phyloP scores from a whole-genome alignment of 2,797 vertebrate species.

The Phyllotis vaccarum region DNA sequence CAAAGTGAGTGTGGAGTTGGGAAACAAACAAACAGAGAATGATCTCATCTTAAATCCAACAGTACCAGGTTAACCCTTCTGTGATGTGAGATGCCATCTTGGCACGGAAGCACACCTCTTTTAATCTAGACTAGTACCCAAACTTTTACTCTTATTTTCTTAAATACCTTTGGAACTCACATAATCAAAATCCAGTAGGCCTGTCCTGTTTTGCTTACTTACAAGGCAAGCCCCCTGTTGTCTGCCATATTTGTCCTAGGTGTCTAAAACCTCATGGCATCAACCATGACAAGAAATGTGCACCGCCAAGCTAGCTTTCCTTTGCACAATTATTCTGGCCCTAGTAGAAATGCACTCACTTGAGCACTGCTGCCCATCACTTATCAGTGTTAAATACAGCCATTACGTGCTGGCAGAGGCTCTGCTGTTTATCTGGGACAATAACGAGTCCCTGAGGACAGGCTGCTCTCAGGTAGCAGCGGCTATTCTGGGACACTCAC shows the following conservation, averaged over 20 bases:
- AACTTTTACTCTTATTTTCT: slow-evolving; percentile 31
- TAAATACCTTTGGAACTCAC: slow-evolving; percentile 16
- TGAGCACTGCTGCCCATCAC: slow-evolving; percentile 42
- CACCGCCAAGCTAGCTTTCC: neutral
- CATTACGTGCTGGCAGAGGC: slow-evolving; percentile 73
- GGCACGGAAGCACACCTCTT: neutral
- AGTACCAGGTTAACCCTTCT: neutral
- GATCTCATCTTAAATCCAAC: neutral
- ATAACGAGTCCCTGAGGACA: slow-evolving; percentile 80
- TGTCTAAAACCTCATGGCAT: slow-evolving; percentile 20
- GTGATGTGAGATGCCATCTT: neutral
- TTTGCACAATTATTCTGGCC: slow-evolving; percentile 34
- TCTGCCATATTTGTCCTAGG: slow-evolving; percentile 13
- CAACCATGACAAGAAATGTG: neutral
- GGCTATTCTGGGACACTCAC: slow-evolving; percentile 79
- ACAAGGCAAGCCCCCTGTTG: neutral
- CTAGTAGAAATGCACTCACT: slow-evolving; percentile 32
- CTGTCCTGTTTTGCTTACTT: neutral
- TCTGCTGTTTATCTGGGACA: slow-evolving; percentile 81
- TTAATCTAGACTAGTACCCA: neutral
- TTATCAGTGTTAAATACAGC: slow-evolving; percentile 80
- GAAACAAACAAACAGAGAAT: neutral
- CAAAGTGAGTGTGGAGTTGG: neutral
- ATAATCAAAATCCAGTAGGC: neutral
- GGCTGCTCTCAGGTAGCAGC: slow-evolving; percentile 76